Base-by-base conservation (phyloP, 2,797 vertebrate species). In the Typhlichthys subterraneus region DNA sequence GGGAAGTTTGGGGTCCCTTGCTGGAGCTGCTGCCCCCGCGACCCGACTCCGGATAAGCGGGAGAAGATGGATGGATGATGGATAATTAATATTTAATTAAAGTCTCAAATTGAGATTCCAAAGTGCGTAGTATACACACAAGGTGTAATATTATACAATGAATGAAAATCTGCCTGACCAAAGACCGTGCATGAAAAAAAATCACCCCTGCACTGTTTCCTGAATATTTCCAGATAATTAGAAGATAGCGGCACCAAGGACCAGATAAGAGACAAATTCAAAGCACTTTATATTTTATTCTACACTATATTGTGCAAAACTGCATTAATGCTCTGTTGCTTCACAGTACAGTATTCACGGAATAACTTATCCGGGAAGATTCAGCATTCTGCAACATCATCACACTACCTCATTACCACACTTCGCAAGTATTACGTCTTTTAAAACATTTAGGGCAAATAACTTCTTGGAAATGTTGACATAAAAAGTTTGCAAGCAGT, bases 391-490 rank as follows among this genome's bases (percentile, higher is more conserved):
- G 76, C 73, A 73, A 59, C 71, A 80, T 77, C 70, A 80, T 84
- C 59, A 56, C 53, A 56, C 53, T 19, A 17, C 67, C 79, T 87
- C 81, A 83, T 85, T 85, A 82, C 52, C 59, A 68, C 52, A 68
- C 59, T 75, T 69, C 65, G 61, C 63, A 80, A 69, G 69, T 76
- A 74, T 78, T 23, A 79, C 45, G 59, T 59, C 46, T 67, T 78
- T 70, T 72, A 65, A 66, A 69, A 63, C 71, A 76, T 65, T 61
- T 63, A 70, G 58, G 49, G 46, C 70, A 67, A 86, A 76, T 67
- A 53, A 50, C 53, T 77, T 77, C 68, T 55, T 65, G 67, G 62
- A 83, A 74, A 72, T 56, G 57, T 82, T 84, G 67, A 74, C 69
- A 70, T 63, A 53, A 76, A 82, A 80, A 70, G 63, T 85, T 77